Evolutionary conservation across 2,113 vertebrate species (phyloP), one percentile per base, ranked within the genome.

Genomic region (Antigone vipio): DNA sequence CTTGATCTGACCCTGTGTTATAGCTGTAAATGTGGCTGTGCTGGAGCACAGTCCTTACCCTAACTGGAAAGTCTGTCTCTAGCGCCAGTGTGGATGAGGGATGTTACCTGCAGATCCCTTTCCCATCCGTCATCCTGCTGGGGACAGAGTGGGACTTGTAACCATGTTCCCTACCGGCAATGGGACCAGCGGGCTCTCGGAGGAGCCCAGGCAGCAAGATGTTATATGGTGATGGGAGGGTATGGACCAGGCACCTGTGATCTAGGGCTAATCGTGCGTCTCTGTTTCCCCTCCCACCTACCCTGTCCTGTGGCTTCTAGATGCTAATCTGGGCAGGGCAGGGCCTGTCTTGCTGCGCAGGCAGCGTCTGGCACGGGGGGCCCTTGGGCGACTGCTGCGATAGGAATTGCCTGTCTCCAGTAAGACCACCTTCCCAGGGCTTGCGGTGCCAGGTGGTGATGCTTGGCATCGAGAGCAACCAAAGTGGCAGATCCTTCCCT

Each of bases 371-470:
- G 22, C 2, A 11, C 0, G 1, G 59, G 67, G 32, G 29, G 19
- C 19, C 42, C 66, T 50, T 50, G 69, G n/a, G 60, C 15, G 18
- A 29, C 45, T 69, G 23, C 86, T 62, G 66, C 1, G 2, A 20
- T 7, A 47, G 92, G 68, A 85, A n/a, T 6, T 74, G 38, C 32
- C 44, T 32, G 5, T 38, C 38, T 71, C 77, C 23, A 15, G 73
- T 3, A 29, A 34, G 32, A 67, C 9, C 22, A 72, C 44, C 47
- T 15, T 79, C n/a, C 60, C 12, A 11, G 85, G 63, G 56, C 35
- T 69, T 0, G 1, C 6, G 3, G 8, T 71, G 60, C 74, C n/a
- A 2, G 21, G 34, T 3, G 4, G 53, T 2, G 63, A 22, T 1
- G 6, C 52, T 53, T 16, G 56, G 62, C 75, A 42, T 3, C 3